These are phyloP conservation scores for Muscidifurax raptorellus DNA, from an alignment of 1,140 invertebrate species.

Conservation along the genomic window DNA sequence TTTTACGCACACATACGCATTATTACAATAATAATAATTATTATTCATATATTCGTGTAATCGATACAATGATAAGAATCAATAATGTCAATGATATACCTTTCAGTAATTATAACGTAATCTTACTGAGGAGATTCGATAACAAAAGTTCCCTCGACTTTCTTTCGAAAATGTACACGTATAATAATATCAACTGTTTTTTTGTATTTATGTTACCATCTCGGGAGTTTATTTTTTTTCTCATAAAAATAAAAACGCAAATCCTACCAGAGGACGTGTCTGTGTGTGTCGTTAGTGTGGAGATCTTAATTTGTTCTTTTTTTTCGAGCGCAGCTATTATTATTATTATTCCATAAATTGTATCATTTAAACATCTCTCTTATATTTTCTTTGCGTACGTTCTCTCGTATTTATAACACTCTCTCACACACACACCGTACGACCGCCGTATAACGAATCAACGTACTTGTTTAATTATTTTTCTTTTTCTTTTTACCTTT, in stretches of 20 bases:
- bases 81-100: constrained; percentile 58
- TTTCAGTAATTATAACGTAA: constrained; percentile 41
- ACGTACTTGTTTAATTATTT: background rate
- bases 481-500: constrained; percentile 5
- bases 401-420: background rate
- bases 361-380: background rate
- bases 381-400: background rate
- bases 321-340: constrained; percentile 19
- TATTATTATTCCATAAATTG: background rate
- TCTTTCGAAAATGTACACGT: constrained; percentile 24
- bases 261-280: constrained; percentile 69
- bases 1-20: constrained; percentile 32
- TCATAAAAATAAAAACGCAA: constrained; percentile 57
- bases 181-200: constrained; percentile 31
- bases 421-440: constrained; percentile 33
- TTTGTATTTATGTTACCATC: constrained; percentile 17
- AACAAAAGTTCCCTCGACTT: constrained; percentile 31
- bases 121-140: constrained; percentile 7
- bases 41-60: constrained; percentile 45
- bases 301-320: constrained; percentile 56
- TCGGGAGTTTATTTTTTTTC: constrained; percentile 23
- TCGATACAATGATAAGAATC: constrained; percentile 52
- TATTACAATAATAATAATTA: constrained; percentile 51
- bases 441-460: constrained; percentile 55
- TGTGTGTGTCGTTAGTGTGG: constrained; percentile 15